Percentiles rank a stretch among this genome's conserved stretches.
Evolutionary conservation across 2,797 vertebrate species (phyloP).

Genomic region (Distichodus sexfasciatus): DNA sequence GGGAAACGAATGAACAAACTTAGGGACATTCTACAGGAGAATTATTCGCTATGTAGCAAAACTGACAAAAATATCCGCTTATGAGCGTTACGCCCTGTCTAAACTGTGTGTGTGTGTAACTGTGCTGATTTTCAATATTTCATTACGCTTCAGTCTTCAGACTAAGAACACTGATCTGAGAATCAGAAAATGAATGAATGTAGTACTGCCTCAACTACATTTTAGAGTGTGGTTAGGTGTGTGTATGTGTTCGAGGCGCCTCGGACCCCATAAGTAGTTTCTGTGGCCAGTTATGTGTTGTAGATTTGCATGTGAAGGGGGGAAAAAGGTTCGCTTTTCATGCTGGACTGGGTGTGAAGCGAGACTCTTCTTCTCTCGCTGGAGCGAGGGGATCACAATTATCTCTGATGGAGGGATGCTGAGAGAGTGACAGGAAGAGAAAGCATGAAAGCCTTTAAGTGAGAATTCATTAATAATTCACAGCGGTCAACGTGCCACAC

Average conservation of each 20-base stretch:
- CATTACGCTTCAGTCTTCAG: no score
- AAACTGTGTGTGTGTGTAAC: no score
- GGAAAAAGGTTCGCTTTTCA: slow-evolving; percentile 59
- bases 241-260: slow-evolving; percentile 15
- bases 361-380: slow-evolving; percentile 40
- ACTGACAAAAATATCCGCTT: no score
- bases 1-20: no score
- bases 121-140: no score
- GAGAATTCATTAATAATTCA: slow-evolving; percentile 54
- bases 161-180: no score
- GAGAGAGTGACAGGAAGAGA: slow-evolving; percentile 51
- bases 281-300: slow-evolving; percentile 57
- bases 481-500: slow-evolving; percentile 32
- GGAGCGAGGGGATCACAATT: slow-evolving; percentile 33
- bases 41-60: no score
- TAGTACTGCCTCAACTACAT: no score
- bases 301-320: slow-evolving; percentile 72
- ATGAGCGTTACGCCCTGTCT: no score
- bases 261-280: slow-evolving; percentile 37
- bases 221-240: slow-evolving; percentile 38
- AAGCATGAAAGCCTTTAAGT: slow-evolving; percentile 52
- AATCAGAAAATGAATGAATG: no score
- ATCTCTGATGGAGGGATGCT: slow-evolving; percentile 48
- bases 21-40: no score
- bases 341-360: slow-evolving; percentile 54